A percentile compares a stretch with the other conserved stretches of the same genome.
phyloP scores from a whole-genome alignment of 2,888 invertebrate genomes.

The Eupithecia centaureata region DNA sequence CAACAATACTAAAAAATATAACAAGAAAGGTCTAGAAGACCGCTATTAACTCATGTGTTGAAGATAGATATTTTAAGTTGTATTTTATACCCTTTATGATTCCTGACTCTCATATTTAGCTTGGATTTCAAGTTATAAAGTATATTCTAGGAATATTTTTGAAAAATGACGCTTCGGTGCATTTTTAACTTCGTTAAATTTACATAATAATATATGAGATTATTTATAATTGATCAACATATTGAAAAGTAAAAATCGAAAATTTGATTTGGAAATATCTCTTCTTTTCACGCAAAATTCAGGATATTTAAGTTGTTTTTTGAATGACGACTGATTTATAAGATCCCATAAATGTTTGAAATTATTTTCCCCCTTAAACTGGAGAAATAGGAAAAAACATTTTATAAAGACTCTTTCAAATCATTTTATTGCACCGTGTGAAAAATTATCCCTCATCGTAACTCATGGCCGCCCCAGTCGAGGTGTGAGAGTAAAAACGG shows the following conservation, averaged over 20 bases:
- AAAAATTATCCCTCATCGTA: background rate
- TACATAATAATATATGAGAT: too few relatives aligned
- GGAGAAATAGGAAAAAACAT: background rate
- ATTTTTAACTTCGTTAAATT: too few relatives aligned
- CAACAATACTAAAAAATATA: too few relatives aligned
- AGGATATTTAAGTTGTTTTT: background rate
- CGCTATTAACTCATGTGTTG: too few relatives aligned
- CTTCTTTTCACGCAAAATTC: background rate
- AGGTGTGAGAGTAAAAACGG: constrained; percentile 17
- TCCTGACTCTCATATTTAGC: background rate
- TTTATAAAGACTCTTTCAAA: background rate
- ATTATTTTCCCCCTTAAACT: background rate
- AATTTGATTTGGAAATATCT: too few relatives aligned
- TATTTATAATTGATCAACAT: too few relatives aligned
- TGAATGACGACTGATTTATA: background rate
- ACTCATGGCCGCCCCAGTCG: constrained; percentile 10
- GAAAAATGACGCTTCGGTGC: background rate
- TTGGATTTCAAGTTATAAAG: background rate
- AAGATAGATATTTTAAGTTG: too few relatives aligned
- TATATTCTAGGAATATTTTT: background rate
- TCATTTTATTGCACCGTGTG: background rate
- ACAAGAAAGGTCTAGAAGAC: too few relatives aligned
- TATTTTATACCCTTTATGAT: background rate
- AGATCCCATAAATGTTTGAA: background rate
- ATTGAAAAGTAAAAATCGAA: too few relatives aligned